phyloP scores from a whole-genome alignment of 2,113 vertebrate species.

The Myrmecophaga tridactyla region DNA sequence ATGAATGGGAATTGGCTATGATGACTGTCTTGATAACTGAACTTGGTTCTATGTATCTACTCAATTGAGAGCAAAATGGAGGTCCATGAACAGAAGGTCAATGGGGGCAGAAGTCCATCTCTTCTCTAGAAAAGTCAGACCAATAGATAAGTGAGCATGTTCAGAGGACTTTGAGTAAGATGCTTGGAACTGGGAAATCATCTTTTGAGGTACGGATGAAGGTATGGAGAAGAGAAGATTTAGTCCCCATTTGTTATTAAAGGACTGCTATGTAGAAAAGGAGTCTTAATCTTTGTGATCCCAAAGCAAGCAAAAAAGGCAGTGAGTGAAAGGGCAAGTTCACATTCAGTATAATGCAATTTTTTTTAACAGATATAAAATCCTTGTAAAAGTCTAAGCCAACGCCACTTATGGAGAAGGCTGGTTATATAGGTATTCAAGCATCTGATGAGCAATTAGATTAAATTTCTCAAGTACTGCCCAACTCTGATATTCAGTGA shows the following conservation, averaged over 20 bases:
- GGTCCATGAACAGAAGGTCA: background rate
- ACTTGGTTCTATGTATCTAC: background rate
- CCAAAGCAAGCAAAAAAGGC: background rate
- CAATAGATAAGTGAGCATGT: background rate
- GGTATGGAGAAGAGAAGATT: background rate
- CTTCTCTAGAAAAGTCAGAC: background rate
- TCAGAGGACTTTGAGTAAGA: background rate
- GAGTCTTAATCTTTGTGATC: background rate
- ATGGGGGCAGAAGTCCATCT: background rate
- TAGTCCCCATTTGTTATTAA: background rate
- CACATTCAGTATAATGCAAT: background rate
- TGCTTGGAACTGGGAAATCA: background rate
- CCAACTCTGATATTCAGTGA: background rate
- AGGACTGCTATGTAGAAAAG: background rate
- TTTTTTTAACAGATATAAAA: background rate
- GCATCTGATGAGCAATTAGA: background rate
- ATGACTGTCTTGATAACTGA: background rate
- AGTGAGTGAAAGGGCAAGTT: background rate
- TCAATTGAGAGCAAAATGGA: background rate
- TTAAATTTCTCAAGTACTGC: background rate
- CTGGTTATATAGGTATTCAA: background rate
- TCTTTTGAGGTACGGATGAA: background rate
- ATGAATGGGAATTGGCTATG: background rate
- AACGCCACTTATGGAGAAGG: background rate
- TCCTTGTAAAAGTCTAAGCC: background rate